A percentile compares a stretch with the other conserved stretches of the same genome.
phyloP scores from a whole-genome alignment of 2,113 vertebrate genomes.

The Calonectris borealis region DNA sequence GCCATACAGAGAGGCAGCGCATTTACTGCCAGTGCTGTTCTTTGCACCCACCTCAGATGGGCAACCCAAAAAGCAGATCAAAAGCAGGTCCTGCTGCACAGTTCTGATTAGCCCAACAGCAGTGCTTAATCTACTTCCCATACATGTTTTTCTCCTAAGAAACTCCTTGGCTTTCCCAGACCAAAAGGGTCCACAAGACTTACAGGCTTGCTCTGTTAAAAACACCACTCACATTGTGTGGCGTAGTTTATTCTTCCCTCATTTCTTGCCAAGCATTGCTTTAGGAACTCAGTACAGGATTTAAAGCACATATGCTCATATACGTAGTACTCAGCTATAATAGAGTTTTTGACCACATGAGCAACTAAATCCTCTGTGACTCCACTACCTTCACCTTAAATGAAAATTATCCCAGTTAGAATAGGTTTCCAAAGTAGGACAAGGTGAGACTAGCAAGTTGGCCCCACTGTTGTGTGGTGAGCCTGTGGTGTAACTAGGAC shows the following conservation, averaged over 20 bases:
- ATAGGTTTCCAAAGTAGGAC: not conserved
- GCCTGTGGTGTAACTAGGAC: not conserved
- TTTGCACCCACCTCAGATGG: not conserved
- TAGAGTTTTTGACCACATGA: not conserved
- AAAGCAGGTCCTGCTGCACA: not conserved
- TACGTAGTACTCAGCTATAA: not conserved
- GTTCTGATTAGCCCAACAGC: not conserved
- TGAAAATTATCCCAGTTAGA: not conserved
- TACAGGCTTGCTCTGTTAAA: not conserved
- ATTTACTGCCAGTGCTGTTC: not conserved
- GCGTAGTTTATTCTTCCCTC: not conserved
- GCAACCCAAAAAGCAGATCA: not conserved
- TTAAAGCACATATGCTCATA: not conserved
- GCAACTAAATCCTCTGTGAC: not conserved
- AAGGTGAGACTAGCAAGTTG: not conserved
- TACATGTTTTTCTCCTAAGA: not conserved
- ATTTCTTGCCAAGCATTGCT: not conserved
- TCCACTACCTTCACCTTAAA: not conserved
- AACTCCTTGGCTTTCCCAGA: not conserved
- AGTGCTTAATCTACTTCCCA: not conserved
- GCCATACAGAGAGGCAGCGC: not conserved
- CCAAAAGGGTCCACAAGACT: not conserved
- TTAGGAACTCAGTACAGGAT: not conserved
- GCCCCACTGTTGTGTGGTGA: not conserved
- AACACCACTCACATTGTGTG: not conserved